Evolutionary conservation across 1,140 invertebrate species (phyloP), one percentile per base, ranked within the genome.

Genomic region (Zelostemma sp.): DNA sequence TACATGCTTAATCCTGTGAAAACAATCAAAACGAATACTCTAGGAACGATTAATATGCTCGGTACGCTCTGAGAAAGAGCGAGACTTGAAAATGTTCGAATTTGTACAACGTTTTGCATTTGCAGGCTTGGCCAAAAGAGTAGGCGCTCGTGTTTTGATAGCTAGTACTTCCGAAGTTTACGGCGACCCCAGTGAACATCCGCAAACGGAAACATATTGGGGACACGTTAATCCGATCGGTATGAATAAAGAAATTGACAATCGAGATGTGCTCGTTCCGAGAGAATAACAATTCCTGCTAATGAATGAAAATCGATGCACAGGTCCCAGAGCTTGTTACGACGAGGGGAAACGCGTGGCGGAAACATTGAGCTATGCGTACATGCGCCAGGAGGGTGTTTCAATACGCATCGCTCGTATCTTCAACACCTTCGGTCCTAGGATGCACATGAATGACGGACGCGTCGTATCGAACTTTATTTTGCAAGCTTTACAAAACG

Each of bases 1-100:
- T 99, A 99, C 79, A 99, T 99, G 98, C 93, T 96, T 74, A 99
- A 99, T 89, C 98, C 98, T 28, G 97, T 99, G 0, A 99, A 99
- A 87, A 99, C 98, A 14, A 97, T 99, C 56, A 99, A 99, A 85
- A 99, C 98, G 1, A 99, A 99, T 83, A 98, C 97, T 12, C 88
- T 99, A 69, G 97, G 97, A 31, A 99, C 98, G n/a, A 99, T 99
- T 67, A 99, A 99, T 87, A 95, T 99, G 89, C 87, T 99, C 67
- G 97, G 97, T 93, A 85, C 85, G 87, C 70, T 47, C 48, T 17
- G 12, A 11, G n/a, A 38, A n/a, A n/a, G n/a, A n/a, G n/a, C n/a
- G n/a, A n/a, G n/a, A n/a, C n/a, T n/a, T n/a, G n/a, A n/a, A n/a
- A n/a, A n/a, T n/a, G n/a, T n/a, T n/a, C n/a, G n/a, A n/a, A n/a